Base-by-base conservation (phyloP, 1,140 invertebrate genomes). In the Heliconius eleuchia region DNA sequence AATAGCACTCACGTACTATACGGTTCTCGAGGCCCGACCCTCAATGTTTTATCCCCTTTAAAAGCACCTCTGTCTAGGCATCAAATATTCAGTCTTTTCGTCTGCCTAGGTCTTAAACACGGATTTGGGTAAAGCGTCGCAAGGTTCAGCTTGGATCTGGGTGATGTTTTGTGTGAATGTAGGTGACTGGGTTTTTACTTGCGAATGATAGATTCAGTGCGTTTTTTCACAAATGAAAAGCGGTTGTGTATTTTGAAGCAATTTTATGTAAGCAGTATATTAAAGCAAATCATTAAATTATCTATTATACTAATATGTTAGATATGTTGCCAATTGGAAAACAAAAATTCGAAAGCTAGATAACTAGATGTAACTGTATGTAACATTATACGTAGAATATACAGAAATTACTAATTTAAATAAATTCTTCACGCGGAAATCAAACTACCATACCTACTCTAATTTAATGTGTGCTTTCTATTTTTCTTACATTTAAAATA, bases 41-140 rank as follows among this genome's bases (percentile, higher is more conserved):
- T 50, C 34, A 30, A 74, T 80, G 34, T 81, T 73, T 75, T 74
- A 81, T 77, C 76, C 73, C 30, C 70, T 73, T 74, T 81, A 78
- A 81, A 78, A 81, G 80, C 79, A 34, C n/a, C 72, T 73, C 76
- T 76, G 76, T 73, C 57, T 71, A 73, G 7, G 60, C 84, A 88
- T 88, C 82, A 88, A 88, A 87, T 76, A 88, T 88, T 85, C 85
- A 88, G 52, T 52, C 27, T 19, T 70, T 57, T 60, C 81, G 80
- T 78, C 78, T 73, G 79, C 71, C 50, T 57, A 80, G 71, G 76
- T 76, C 83, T 79, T 82, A 80, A 86, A 82, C 84, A 79, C 82
- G 79, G 86, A 86, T 86, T 83, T 87, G 83, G 84, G 87, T 85
- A 77, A 86, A 71, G 76, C 76, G 82, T 80, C 78, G 76, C 80